A percentile compares a stretch with the other conserved stretches of the same genome.
These are phyloP conservation scores for Ictalurus punctatus DNA, from an alignment of 2,113 vertebrate genomes.

Conservation along the genomic window DNA sequence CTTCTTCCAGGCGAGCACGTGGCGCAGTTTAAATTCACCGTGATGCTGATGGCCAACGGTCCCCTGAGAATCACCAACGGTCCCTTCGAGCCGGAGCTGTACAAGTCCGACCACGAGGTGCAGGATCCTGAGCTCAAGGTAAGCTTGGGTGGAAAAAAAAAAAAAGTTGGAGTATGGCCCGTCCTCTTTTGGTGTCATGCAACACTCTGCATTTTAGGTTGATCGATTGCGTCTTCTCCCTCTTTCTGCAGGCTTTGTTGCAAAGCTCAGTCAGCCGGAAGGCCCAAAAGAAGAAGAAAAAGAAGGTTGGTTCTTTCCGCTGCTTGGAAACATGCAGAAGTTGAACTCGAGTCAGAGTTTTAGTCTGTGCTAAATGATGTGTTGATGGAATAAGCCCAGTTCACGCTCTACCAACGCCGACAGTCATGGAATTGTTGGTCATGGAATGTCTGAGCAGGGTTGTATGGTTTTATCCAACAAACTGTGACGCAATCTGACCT, in stretches of 20 bases:
- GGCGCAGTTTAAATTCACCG: slow-evolving; percentile 98
- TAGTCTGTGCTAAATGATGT: background rate
- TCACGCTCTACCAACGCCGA: no score
- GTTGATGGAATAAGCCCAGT: background rate
- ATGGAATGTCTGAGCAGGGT: no score
- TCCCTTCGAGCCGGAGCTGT: slow-evolving; percentile 88
- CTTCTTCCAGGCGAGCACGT: slow-evolving; percentile 85
- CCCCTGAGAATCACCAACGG: slow-evolving; percentile 94
- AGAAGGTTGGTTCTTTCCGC: slow-evolving; percentile 81
- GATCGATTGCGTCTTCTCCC: background rate
- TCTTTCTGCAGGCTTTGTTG: slow-evolving; percentile 81
- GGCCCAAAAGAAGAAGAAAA: slow-evolving; percentile 99
- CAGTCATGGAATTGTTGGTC: no score
- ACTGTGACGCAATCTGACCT: no score
- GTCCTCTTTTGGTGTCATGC: background rate
- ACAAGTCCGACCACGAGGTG: slow-evolving; percentile 91
- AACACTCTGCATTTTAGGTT: background rate
- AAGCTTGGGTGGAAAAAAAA: background rate
- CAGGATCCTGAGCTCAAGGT: slow-evolving; percentile 95
- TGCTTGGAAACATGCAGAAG: background rate
- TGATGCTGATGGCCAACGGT: slow-evolving; percentile 96
- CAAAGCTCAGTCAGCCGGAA: slow-evolving; percentile 96
- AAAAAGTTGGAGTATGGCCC: background rate
- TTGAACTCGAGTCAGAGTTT: background rate
- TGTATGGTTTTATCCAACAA: no score